phyloP scores from a whole-genome alignment of 2,888 invertebrate species.

The Tetheella fluctuosa region DNA sequence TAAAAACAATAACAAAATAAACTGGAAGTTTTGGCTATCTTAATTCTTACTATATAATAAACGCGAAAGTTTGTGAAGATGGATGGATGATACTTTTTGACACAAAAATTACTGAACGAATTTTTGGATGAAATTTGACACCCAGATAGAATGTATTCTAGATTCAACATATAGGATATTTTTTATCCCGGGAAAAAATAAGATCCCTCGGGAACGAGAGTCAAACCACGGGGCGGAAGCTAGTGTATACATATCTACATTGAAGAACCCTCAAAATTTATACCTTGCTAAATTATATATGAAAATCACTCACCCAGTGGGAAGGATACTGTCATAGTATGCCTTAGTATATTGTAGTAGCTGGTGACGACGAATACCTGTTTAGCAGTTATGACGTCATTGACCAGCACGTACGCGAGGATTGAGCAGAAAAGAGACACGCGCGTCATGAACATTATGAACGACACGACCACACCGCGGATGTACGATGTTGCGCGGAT shows the following conservation, averaged over 20 bases:
- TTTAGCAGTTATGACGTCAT: conserved; percentile 90
- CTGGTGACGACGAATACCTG: conserved; percentile 94
- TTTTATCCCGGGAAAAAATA: no score
- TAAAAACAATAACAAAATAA: background rate
- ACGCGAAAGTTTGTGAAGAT: no score
- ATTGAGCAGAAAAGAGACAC: conserved; percentile 94
- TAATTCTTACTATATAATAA: no score
- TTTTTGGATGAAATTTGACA: no score
- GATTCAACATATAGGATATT: no score
- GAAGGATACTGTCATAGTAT: conserved; percentile 94
- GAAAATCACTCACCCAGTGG: conserved; percentile 84
- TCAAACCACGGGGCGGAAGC: no score
- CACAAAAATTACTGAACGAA: no score
- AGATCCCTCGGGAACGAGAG: no score
- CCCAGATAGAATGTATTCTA: no score
- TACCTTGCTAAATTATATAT: background rate
- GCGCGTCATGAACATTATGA: conserved; percentile 94
- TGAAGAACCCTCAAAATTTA: background rate
- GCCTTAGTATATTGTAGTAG: conserved; percentile 93
- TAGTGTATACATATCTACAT: no score
- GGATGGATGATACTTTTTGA: no score
- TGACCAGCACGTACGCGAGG: conserved; percentile 88
- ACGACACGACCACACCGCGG: conserved; percentile 90
- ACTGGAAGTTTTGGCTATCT: no score
- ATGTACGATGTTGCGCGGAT: conserved; percentile 91